These are phyloP conservation scores for Aphelenchoides avenae DNA, from an alignment of 1,140 invertebrate species.

Conservation along the genomic window DNA sequence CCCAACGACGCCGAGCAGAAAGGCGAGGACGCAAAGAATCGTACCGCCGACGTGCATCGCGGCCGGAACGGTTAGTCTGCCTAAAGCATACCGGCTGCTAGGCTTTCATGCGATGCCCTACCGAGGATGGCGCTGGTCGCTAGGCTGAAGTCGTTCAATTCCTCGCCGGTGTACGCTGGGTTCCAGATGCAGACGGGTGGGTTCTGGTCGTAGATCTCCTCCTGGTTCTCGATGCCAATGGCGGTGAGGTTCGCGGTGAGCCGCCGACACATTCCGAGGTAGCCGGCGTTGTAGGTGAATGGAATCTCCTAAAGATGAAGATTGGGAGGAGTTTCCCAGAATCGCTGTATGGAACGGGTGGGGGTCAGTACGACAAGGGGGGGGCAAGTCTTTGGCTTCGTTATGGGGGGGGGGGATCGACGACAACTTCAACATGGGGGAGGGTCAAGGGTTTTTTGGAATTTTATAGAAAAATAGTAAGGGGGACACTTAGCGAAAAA, in stretches of 20 bases:
- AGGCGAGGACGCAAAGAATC: constrained; percentile 12
- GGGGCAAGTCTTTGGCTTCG: neutral
- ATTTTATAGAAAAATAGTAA: no score
- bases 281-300: constrained; percentile 31
- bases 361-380: neutral
- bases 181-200: constrained; percentile 24
- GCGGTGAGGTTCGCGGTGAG: constrained; percentile 6
- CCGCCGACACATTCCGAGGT: constrained; percentile 25
- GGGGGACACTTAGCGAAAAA: no score
- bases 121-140: constrained; percentile 14
- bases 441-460: no score
- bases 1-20: constrained; percentile 24
- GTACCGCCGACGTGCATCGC: constrained; percentile 26
- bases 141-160: constrained; percentile 27
- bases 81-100: constrained; percentile 21
- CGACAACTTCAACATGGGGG: no score
- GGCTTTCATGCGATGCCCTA: constrained; percentile 9
- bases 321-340: no score
- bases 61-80: constrained; percentile 21
- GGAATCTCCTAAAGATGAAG: constrained; percentile 29
- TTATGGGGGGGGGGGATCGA: no score
- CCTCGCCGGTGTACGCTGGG: constrained; percentile 24
- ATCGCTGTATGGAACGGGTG: no score
- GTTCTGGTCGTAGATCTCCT: constrained; percentile 4
- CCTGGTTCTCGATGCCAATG: neutral